Base-by-base conservation (phyloP, 2,888 invertebrate species). In the Cantharis flavilabris region DNA sequence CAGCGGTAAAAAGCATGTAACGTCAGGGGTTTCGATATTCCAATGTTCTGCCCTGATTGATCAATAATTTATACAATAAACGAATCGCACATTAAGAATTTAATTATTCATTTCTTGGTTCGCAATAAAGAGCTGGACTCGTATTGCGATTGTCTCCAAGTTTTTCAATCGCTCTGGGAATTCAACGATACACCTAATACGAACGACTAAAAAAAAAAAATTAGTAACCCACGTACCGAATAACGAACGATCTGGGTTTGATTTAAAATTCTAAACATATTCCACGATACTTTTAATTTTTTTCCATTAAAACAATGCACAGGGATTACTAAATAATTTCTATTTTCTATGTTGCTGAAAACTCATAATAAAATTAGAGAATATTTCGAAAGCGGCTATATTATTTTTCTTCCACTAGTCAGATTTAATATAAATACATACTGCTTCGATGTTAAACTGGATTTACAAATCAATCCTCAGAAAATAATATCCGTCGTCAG, bases 41-140 rank as follows among this genome's bases (percentile, higher is more conserved):
- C 16, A 65, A 72, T 67, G 49, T 67, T 72, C 18, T 64, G 72
- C 67, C 49, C 16, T 72, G 72, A 72, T 72, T 72, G 72, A 72
- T 65, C 72, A 49, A 72, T 72, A 30, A 63, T 63, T 62, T 71
- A 63, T 71, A 49, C n/a, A 49, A 49, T 49, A 49, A 49, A 49
- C 49, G 49, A 49, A 49, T n/a, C n/a, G 49, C n/a, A n/a, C 49
- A 49, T 49, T 49, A 13, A 49, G 49, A 49, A 49, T n/a, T 49
- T 49, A 49, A 49, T 49, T 49, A 49, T 49, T 49, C 49, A 49
- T n/a, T 49, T 49, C 49, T 49, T 49, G n/a, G 49, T 49, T 49
- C 49, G n/a, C 49, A n/a, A 7, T 49, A 49, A n/a, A 49, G 49
- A 49, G n/a, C 49, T 49, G 49, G 49, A 49, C 49, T n/a, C 3